Conservation (phyloP, 2,113 vertebrate genomes). For the Pseudorhombus dupliciocellatus region DNA sequence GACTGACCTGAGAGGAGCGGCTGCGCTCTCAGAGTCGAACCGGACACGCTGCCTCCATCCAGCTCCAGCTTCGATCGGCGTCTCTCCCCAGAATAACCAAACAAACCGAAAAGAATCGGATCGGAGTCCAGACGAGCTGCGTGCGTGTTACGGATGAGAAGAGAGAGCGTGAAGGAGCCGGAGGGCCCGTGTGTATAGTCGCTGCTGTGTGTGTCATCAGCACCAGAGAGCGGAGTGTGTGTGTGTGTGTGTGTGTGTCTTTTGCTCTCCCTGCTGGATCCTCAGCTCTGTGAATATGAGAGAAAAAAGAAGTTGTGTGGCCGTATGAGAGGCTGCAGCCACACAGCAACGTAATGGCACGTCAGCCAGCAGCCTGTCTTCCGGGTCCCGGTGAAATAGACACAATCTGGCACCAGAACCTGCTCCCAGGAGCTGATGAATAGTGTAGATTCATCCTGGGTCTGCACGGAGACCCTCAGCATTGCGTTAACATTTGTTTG, state of each 20-base stretch:
- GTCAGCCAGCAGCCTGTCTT: constrained; percentile 73
- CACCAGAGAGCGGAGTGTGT: constrained; percentile 18
- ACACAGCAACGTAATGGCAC: constrained; percentile 71
- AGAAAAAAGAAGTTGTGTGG: constrained; percentile 60
- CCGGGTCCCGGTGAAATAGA: constrained; percentile 61
- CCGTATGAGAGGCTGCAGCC: constrained; percentile 56
- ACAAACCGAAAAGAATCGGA: constrained; percentile 5
- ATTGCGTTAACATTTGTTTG: neutral
- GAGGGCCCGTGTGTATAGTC: constrained; percentile 2
- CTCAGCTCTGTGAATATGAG: constrained; percentile 61
- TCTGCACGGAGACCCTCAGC: too few relatives aligned
- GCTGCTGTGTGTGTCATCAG: constrained; percentile 10
- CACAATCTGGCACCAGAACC: constrained; percentile 47
- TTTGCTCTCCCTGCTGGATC: constrained; percentile 41
- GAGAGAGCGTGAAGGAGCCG: neutral
- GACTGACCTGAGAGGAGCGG: constrained; percentile 33
- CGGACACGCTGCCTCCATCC: constrained; percentile 31
- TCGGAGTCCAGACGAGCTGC: constrained; percentile 3
- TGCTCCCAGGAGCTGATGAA: constrained; percentile 32
- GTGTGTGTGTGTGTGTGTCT: constrained; percentile 16
- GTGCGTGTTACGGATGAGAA: neutral
- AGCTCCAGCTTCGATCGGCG: neutral
- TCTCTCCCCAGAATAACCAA: neutral
- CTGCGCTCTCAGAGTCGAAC: constrained; percentile 23
- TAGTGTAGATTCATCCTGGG: neutral